A percentile compares a stretch with the other conserved stretches of the same genome.
Conservation (phyloP, 2,888 invertebrate species). For the Lomographa bimaculata region DNA sequence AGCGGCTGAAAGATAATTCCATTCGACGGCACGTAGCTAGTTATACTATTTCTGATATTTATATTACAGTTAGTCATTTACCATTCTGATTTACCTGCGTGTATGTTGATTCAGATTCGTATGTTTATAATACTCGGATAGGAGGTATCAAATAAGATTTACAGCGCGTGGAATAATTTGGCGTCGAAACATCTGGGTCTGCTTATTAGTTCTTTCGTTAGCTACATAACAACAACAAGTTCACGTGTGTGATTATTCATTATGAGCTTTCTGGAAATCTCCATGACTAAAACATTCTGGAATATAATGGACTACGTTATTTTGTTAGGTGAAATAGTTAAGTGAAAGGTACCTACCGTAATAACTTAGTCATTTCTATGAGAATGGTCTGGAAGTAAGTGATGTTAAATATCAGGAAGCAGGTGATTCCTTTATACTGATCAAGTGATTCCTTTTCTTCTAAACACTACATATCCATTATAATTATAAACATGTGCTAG, state of each 20-base stretch:
- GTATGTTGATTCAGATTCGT: constrained; percentile 75
- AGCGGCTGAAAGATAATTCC: constrained; percentile 77
- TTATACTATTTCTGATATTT: constrained; percentile 78
- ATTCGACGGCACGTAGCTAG: constrained; percentile 62
- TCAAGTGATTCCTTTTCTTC: no score
- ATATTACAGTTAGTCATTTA: constrained; percentile 80
- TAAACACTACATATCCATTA: no score
- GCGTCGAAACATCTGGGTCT: constrained; percentile 65
- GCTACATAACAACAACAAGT: constrained; percentile 40
- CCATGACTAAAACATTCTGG: no score
- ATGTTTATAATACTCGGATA: constrained; percentile 78
- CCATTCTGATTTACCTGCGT: constrained; percentile 79
- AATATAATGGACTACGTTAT: no score
- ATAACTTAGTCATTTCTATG: no score
- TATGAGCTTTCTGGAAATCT: constrained; percentile 34
- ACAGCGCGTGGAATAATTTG: constrained; percentile 69
- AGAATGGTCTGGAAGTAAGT: no score
- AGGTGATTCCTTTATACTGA: no score
- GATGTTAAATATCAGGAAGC: no score
- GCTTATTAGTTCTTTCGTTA: constrained; percentile 48
- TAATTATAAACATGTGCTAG: no score
- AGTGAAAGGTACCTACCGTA: no score
- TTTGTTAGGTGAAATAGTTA: no score
- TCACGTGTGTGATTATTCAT: constrained; percentile 40
- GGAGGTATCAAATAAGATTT: constrained; percentile 78